phyloP scores from a whole-genome alignment of 2,888 invertebrate genomes.

The Alcis repandata region DNA sequence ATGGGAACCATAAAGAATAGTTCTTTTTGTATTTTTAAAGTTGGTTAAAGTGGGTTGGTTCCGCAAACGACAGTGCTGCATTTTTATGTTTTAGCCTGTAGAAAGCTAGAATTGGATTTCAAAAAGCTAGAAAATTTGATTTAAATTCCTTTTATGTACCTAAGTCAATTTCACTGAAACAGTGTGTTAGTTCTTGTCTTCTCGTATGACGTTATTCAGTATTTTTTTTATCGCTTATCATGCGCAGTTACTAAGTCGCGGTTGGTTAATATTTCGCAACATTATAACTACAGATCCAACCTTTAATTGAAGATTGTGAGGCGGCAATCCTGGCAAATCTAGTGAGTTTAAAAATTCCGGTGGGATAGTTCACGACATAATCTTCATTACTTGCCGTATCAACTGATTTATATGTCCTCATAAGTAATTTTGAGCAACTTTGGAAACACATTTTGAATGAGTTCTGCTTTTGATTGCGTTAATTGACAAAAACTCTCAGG shows the following conservation, averaged over 20 bases:
- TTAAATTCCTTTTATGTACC: too few species aligned
- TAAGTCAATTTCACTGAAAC: too few species aligned
- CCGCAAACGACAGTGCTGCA: too few species aligned
- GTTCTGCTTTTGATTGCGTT: conserved; percentile 32
- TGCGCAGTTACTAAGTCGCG: conserved; percentile 36
- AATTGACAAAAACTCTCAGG: conserved; percentile 41
- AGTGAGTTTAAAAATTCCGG: conserved; percentile 57
- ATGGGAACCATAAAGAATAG: too few species aligned
- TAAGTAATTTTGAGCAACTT: conserved; percentile 36
- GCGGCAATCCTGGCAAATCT: conserved; percentile 53
- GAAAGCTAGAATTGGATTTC: too few species aligned
- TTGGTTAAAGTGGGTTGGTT: too few species aligned
- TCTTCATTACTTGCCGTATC: conserved; percentile 51
- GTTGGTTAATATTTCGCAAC: conserved; percentile 50
- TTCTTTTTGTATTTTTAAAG: too few species aligned
- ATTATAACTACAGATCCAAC: conserved; percentile 45
- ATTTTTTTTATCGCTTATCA: conserved; percentile 28
- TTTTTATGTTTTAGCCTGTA: too few species aligned
- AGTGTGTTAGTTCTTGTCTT: too few species aligned
- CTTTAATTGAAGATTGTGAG: conserved; percentile 52
- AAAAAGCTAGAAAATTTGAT: too few species aligned
- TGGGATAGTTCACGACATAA: conserved; percentile 58
- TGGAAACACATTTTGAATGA: conserved; percentile 36
- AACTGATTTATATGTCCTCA: conserved; percentile 55
- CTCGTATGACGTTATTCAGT: conserved; percentile 47